Conservation (phyloP, 2,888 invertebrate genomes). For the Cephus nigrinus region DNA sequence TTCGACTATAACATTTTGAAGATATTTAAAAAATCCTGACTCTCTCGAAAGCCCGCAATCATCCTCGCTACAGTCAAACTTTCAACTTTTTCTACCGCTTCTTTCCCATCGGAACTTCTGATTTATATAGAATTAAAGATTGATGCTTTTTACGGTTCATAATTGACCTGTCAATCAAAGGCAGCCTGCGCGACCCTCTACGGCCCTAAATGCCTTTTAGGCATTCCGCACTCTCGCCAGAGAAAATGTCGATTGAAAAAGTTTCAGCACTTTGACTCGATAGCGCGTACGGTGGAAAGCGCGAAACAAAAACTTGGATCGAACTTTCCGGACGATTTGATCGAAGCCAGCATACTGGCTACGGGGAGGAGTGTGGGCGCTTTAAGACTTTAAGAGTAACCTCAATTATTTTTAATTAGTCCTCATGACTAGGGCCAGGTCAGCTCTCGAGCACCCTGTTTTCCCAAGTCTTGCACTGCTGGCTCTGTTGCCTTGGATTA, state of each 20-base stretch:
- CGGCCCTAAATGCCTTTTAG: no score
- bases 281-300: neutral
- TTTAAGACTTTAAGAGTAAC: constrained; percentile 15
- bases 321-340: constrained; percentile 28
- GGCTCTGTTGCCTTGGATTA: constrained; percentile 37
- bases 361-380: constrained; percentile 13
- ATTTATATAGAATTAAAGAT: constrained; percentile 3
- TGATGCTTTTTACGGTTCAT: constrained; percentile 2
- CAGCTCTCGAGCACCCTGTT: constrained; percentile 2
- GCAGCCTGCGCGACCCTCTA: neutral
- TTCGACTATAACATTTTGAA: neutral
- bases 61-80: neutral
- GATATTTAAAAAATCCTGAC: neutral
- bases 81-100: neutral
- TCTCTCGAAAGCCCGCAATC: neutral
- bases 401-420: constrained; percentile 43
- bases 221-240: constrained; percentile 1
- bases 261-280: constrained; percentile 32
- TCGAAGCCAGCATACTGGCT: constrained; percentile 13
- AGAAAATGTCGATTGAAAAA: constrained; percentile 51
- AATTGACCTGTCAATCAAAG: constrained; percentile 2
- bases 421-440: constrained; percentile 27
- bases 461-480: constrained; percentile 19
- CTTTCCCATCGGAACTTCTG: neutral
- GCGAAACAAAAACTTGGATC: constrained; percentile 26